These are phyloP conservation scores for Erythrocercus mccallii DNA, from an alignment of 2,113 vertebrate species.

Conservation along the genomic window DNA sequence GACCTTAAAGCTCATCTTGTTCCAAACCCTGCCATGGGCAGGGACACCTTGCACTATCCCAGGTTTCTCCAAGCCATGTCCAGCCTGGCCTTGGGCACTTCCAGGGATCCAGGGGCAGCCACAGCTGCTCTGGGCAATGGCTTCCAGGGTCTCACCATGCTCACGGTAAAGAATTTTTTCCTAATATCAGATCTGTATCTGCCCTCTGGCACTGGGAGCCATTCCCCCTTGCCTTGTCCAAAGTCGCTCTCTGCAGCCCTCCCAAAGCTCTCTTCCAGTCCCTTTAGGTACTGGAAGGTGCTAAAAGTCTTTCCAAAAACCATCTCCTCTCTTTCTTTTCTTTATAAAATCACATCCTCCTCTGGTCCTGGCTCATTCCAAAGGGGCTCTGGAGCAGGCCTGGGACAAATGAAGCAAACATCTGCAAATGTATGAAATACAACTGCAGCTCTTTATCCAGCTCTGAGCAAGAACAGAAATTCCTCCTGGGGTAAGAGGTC, in stretches of 20 bases:
- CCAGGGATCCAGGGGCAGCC: neutral
- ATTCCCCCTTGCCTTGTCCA: neutral
- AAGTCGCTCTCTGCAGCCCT: neutral
- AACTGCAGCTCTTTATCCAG: neutral
- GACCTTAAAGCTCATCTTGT: too few species aligned
- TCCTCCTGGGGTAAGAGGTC: neutral
- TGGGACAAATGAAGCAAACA: neutral
- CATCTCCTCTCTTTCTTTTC: neutral
- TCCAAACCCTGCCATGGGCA: neutral
- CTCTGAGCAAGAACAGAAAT: neutral
- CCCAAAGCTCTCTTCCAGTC: too few species aligned
- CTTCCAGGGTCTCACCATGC: neutral
- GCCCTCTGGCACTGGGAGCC: neutral
- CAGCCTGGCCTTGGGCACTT: neutral
- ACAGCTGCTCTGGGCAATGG: neutral
- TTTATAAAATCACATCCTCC: neutral
- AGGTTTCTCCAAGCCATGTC: neutral
- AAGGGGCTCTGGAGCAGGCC: neutral
- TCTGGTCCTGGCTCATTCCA: neutral
- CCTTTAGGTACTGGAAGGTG: neutral
- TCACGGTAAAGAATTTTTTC: neutral
- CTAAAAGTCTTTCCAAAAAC: neutral
- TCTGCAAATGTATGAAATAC: neutral
- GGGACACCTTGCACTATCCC: neutral
- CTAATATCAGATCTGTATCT: neutral